Percentiles rank a stretch among this genome's conserved stretches.
Conservation (phyloP, 2,888 invertebrate genomes). For the Spatulosminthurus flaviceps region DNA sequence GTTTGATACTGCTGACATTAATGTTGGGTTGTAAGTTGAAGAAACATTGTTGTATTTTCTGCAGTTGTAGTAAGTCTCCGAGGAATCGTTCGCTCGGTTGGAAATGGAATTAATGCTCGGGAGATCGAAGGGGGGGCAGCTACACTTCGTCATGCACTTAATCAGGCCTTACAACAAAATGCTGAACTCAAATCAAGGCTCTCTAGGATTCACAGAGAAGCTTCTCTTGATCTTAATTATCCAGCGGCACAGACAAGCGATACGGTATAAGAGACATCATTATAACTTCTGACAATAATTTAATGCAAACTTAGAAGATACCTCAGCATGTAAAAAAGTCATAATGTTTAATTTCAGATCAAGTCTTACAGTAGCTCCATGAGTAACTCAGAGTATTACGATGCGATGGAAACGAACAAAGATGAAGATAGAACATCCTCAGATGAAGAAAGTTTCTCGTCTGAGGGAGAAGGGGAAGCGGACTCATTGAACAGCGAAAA, state of each 20-base stretch:
- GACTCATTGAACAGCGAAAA: slow-evolving; percentile 63
- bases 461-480: slow-evolving; percentile 63
- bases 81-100: slow-evolving; percentile 60
- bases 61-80: slow-evolving; percentile 62
- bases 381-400: slow-evolving; percentile 81
- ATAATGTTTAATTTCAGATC: slow-evolving; percentile 52
- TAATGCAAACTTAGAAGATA: not conserved
- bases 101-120: slow-evolving; percentile 54
- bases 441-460: slow-evolving; percentile 64
- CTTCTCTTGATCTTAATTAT: slow-evolving; percentile 71
- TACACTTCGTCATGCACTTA: slow-evolving; percentile 72
- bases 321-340: too few relatives aligned
- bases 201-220: slow-evolving; percentile 65
- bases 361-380: slow-evolving; percentile 76
- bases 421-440: slow-evolving; percentile 63
- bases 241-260: slow-evolving; percentile 70
- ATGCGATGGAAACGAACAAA: slow-evolving; percentile 71
- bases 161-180: slow-evolving; percentile 78
- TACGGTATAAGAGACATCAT: slow-evolving; percentile 51
- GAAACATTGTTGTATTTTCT: too few relatives aligned
- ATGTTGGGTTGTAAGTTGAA: too few relatives aligned
- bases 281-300: not conserved
- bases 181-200: slow-evolving; percentile 73
- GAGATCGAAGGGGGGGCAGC: slow-evolving; percentile 65
- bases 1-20: too few relatives aligned